Evolutionary conservation across 2,888 invertebrate genomes (phyloP).

Genomic region (Junonia oenone): DNA sequence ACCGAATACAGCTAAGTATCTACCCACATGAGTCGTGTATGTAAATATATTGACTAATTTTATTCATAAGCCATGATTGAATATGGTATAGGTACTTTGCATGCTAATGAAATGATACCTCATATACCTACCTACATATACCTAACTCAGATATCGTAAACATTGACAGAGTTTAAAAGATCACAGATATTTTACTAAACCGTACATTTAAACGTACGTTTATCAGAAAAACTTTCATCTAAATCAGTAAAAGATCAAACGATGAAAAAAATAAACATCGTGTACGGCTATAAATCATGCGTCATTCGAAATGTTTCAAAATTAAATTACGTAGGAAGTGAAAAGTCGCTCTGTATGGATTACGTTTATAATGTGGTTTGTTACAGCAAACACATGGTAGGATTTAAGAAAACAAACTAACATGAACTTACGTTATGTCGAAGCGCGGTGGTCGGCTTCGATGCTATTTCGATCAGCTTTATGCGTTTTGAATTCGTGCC

Average conservation of each 20-base stretch:
- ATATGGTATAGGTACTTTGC: too few species aligned
- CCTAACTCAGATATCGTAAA: too few species aligned
- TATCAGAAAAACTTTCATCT: not conserved
- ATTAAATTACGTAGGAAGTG: constrained; percentile 13
- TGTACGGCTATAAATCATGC: constrained; percentile 6
- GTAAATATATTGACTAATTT: too few species aligned
- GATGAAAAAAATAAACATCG: not conserved
- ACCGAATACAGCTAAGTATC: too few species aligned
- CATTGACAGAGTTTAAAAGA: not conserved
- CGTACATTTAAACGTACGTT: not conserved
- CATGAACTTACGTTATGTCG: constrained; percentile 46
- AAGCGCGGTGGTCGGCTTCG: constrained; percentile 28
- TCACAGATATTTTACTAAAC: not conserved
- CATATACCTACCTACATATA: too few species aligned
- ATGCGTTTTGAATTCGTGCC: constrained; percentile 41
- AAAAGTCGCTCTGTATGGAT: constrained; percentile 8
- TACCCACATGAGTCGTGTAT: too few species aligned
- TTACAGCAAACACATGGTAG: constrained; percentile 21
- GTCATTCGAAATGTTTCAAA: constrained; percentile 10
- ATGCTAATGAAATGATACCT: too few species aligned
- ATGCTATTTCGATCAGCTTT: constrained; percentile 55
- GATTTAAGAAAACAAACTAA: constrained; percentile 22
- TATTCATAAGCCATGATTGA: too few species aligned
- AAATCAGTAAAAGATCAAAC: constrained; percentile 8
- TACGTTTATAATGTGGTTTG: constrained; percentile 12